Evolutionary conservation across 2,797 vertebrate genomes (phyloP), one percentile per base, ranked within the genome.

Genomic region (Danio kyathit): DNA sequence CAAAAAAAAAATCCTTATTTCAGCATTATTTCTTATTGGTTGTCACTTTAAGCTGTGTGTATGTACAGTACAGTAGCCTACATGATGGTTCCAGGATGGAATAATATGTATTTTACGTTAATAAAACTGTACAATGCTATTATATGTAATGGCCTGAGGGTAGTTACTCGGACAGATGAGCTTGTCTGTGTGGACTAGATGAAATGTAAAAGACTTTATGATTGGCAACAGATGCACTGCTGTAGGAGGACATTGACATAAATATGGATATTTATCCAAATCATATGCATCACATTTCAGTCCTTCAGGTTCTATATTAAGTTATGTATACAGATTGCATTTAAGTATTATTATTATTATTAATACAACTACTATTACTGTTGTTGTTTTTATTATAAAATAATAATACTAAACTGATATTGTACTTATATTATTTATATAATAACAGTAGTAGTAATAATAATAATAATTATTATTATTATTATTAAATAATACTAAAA

Each of bases 31-130:
- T 46, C 1, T 48, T 17, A 29, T 40, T 66, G 17, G 51, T 48
- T 67, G 51, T 66, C 63, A 66, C 74, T 46, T 76, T 59, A 67
- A n/a, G 48, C n/a, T 16, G 41, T 63, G 73, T 63, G 52, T n/a
- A n/a, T 29, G 29, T 29, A 29, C 29, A 29, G 29, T 29, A 29
- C 29, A 29, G 29, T 29, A 29, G 29, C 29, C 29, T 19, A 43
- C 48, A 65, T 41, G 12, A 57, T 40, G 14, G 43, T 59, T 67
- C 21, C 7, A 48, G 52, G 64, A 46, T 14, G 67, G 75, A 76
- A 48, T 67, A 59, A 17, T 14, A 77, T 57, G 41, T 46, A 77
- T 66, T 66, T 66, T 59, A 48, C 63, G 59, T 48, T 11, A 17
- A 67, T 57, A 77, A 67, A 59, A 29, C 52, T 77, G 52, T 67